Conservation (phyloP, 1,140 invertebrate genomes). For the Phymorhynchus buccinoides region DNA sequence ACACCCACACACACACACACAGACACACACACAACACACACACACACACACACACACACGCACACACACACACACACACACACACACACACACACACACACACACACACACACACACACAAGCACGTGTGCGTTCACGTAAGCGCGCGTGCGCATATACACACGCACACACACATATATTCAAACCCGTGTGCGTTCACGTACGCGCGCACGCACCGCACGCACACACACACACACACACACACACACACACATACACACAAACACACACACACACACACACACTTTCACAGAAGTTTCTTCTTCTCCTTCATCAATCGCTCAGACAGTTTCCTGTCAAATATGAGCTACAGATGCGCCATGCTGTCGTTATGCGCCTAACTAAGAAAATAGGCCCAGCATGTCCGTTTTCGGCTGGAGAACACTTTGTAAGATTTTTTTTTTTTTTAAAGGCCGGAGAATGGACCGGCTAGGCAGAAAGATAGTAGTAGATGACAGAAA, state of each 20-base stretch:
- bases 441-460: no score
- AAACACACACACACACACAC: not conserved
- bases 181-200: not conserved
- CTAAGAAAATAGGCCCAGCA: no score
- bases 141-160: not conserved
- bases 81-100: slow-evolving; percentile 10
- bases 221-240: not conserved
- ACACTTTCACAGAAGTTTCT: not conserved
- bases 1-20: not conserved
- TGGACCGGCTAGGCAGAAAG: no score
- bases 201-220: not conserved
- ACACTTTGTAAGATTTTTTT: no score
- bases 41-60: not conserved
- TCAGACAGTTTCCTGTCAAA: no score
- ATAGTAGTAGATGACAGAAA: no score
- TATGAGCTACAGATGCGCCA: no score
- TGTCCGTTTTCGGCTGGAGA: no score
- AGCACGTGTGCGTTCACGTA: not conserved
- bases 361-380: no score
- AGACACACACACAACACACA: not conserved
- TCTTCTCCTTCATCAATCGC: no score
- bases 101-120: slow-evolving; percentile 1
- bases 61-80: slow-evolving; percentile 4
- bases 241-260: slow-evolving; percentile 7
- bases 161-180: not conserved